These are phyloP conservation scores for Prosopocoilus inquinatus DNA, from an alignment of 2,888 invertebrate species.

Conservation along the genomic window DNA sequence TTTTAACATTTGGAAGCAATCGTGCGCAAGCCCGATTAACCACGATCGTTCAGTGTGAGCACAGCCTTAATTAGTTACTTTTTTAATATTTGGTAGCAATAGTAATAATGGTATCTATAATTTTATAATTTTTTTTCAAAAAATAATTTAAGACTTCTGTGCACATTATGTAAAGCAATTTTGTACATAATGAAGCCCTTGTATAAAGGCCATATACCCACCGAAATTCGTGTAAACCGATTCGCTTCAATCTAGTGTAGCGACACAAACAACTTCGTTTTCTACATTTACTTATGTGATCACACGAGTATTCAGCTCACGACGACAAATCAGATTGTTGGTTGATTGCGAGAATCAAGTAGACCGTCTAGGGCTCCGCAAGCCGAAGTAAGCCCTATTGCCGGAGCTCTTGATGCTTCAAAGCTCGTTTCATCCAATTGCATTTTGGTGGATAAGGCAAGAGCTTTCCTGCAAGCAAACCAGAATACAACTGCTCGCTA, in stretches of 20 bases:
- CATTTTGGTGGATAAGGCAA: conserved; percentile 26
- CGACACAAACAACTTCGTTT: conserved; percentile 45
- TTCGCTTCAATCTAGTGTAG: conserved; percentile 35
- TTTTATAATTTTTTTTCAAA: too few species aligned
- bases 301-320: conserved; percentile 40
- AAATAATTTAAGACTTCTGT: too few species aligned
- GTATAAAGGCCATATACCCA: background rate
- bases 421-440: conserved; percentile 28
- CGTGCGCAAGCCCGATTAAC: too few species aligned
- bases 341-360: conserved; percentile 44
- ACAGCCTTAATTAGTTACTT: too few species aligned
- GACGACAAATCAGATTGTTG: conserved; percentile 41
- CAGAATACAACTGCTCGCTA: conserved; percentile 4
- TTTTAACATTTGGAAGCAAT: too few species aligned
- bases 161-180: too few species aligned
- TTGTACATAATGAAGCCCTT: background rate
- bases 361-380: conserved; percentile 26
- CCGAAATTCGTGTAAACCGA: conserved; percentile 27
- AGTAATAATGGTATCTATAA: too few species aligned
- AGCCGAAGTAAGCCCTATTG: conserved; percentile 25
- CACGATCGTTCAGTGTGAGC: too few species aligned
- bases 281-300: conserved; percentile 42
- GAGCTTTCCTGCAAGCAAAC: conserved; percentile 22
- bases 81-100: too few species aligned
- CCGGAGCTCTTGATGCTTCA: conserved; percentile 24